Percentiles rank a stretch among this genome's conserved stretches.
Conservation (phyloP, 53 echinoderm and acorn worm genomes). For the Apostichopus leukothele region DNA sequence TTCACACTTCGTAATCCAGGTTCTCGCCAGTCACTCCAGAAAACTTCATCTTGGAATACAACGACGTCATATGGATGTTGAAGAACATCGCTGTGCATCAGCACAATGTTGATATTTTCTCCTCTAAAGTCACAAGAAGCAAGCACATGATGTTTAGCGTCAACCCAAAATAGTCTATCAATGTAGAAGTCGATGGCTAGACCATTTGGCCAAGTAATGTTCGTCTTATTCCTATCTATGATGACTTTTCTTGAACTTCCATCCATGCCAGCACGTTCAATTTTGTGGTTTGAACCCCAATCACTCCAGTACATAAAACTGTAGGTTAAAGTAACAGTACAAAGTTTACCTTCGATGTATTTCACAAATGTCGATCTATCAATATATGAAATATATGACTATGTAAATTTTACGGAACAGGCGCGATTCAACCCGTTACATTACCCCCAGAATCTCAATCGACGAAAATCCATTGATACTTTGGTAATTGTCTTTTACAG, state of each 20-base stretch:
- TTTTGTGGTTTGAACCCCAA: conserved; percentile 76
- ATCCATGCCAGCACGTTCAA: conserved; percentile 93
- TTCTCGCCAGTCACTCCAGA: conserved; percentile 94
- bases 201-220: conserved; percentile 90
- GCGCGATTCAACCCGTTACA: no score
- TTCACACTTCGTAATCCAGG: conserved; percentile 69
- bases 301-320: conserved; percentile 96
- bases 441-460: no score
- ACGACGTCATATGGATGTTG: conserved; percentile 85
- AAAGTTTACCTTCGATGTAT: no score
- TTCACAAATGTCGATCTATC: no score
- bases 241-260: conserved; percentile 58
- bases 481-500: no score
- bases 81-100: conserved; percentile 55
- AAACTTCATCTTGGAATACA: conserved; percentile 87
- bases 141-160: conserved; percentile 81
- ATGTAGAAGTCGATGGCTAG: conserved; percentile 78
- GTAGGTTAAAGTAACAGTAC: not conserved
- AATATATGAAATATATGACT: no score
- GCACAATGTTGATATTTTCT: conserved; percentile 53
- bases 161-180: conserved; percentile 84
- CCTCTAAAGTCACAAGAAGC: conserved; percentile 77
- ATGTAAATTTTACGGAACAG: no score
- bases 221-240: conserved; percentile 31
- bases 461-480: no score